These are phyloP conservation scores for Cheilinus undulatus DNA, from an alignment of 2,113 vertebrate species.

Conservation along the genomic window DNA sequence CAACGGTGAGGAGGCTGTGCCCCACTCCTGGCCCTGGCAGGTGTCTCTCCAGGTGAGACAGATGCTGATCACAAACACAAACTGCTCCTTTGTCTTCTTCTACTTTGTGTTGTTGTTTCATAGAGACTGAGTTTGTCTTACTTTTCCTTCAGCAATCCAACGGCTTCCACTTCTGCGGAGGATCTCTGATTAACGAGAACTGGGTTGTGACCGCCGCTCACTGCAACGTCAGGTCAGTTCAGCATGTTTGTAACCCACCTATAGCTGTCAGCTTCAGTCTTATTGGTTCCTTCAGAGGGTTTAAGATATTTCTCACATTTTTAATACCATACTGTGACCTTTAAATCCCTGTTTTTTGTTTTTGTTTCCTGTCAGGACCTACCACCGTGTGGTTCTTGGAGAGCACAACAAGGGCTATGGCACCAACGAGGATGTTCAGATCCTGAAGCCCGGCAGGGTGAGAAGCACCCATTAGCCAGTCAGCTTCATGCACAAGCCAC, in stretches of 20 bases:
- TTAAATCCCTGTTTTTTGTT: not conserved
- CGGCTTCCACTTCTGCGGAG: constrained; percentile 85
- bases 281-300: too few species aligned
- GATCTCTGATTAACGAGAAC: constrained; percentile 84
- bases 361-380: constrained; percentile 79
- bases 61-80: not conserved
- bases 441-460: constrained; percentile 83
- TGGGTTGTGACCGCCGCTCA: constrained; percentile 87
- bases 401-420: constrained; percentile 83
- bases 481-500: not conserved
- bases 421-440: constrained; percentile 73
- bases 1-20: constrained; percentile 81
- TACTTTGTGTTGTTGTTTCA: not conserved
- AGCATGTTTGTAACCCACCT: not conserved
- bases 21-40: constrained; percentile 85
- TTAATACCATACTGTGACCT: not conserved
- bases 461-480: not conserved
- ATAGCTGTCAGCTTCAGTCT: not conserved
- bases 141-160: constrained; percentile 77
- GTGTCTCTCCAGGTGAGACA: constrained; percentile 80
- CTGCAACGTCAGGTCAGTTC: constrained; percentile 81
- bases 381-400: constrained; percentile 86
- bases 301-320: too few species aligned
- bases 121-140: not conserved
- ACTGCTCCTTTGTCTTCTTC: too few species aligned